A percentile compares a stretch with the other conserved stretches of the same genome.
These are phyloP conservation scores for Ceratotherium simum DNA, from an alignment of 2,113 vertebrate genomes.

Conservation along the genomic window DNA sequence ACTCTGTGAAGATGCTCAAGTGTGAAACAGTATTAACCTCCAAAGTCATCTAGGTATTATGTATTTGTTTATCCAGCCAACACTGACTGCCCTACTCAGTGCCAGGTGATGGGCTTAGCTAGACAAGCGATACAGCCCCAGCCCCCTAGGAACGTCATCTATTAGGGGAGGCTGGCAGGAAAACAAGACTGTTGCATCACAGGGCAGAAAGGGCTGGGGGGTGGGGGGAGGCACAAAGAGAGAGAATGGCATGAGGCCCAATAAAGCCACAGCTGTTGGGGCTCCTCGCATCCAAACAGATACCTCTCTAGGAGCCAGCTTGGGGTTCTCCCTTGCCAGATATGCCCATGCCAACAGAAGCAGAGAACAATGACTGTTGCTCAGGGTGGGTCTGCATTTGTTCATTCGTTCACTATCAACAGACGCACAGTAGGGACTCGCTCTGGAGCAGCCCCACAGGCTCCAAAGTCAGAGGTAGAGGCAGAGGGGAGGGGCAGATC, in stretches of 20 bases:
- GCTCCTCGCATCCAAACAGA: not conserved
- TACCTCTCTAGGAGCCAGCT: not conserved
- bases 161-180: not conserved
- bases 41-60: not conserved
- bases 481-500: not conserved
- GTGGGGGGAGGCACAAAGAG: not conserved
- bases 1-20: not conserved
- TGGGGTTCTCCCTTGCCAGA: not conserved
- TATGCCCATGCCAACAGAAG: not conserved
- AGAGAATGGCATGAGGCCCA: not conserved
- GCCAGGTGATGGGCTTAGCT: not conserved
- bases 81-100: not conserved
- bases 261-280: not conserved
- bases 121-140: not conserved
- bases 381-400: not conserved
- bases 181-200: not conserved
- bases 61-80: not conserved
- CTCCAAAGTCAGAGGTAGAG: not conserved
- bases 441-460: not conserved
- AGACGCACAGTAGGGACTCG: not conserved
- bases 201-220: not conserved
- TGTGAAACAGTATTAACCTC: not conserved
- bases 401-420: not conserved
- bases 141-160: not conserved
- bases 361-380: not conserved